These are phyloP conservation scores for Potamarius usumacintae DNA, from an alignment of 2,113 vertebrate species.

Conservation along the genomic window DNA sequence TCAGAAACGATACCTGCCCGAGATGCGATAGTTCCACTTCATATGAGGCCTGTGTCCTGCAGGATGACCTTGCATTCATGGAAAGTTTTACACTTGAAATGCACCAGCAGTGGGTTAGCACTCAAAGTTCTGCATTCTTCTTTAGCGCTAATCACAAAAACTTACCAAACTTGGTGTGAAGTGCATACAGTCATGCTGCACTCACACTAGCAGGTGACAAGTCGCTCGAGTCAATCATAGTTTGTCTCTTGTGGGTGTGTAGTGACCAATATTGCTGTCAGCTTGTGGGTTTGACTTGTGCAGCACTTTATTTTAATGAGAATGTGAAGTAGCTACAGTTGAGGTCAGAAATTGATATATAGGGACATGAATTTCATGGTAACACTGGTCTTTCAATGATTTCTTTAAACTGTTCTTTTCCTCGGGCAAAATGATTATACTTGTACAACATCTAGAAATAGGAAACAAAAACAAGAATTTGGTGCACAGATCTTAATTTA, in stretches of 20 bases:
- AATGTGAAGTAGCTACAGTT: too few species aligned
- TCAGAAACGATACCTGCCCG: background rate
- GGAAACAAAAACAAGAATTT: too few species aligned
- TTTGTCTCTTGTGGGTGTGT: background rate
- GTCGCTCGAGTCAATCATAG: background rate
- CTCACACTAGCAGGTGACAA: background rate
- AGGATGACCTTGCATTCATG: background rate
- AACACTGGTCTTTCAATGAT: too few species aligned
- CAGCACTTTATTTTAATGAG: background rate
- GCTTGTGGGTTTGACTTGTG: background rate
- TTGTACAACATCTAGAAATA: too few species aligned
- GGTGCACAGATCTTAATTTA: too few species aligned
- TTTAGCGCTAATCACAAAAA: background rate
- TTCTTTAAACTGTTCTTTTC: too few species aligned
- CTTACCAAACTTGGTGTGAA: background rate
- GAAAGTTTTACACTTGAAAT: background rate
- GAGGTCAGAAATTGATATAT: too few species aligned
- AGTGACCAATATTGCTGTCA: background rate
- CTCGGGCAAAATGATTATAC: too few species aligned
- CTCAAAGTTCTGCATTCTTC: background rate
- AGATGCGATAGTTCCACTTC: conserved; percentile 9
- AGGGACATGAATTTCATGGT: too few species aligned
- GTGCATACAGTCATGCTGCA: background rate
- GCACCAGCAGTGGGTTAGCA: background rate
- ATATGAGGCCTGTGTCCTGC: background rate